Base-by-base conservation (phyloP, 2,113 vertebrate species). In the Geothlypis trichas region DNA sequence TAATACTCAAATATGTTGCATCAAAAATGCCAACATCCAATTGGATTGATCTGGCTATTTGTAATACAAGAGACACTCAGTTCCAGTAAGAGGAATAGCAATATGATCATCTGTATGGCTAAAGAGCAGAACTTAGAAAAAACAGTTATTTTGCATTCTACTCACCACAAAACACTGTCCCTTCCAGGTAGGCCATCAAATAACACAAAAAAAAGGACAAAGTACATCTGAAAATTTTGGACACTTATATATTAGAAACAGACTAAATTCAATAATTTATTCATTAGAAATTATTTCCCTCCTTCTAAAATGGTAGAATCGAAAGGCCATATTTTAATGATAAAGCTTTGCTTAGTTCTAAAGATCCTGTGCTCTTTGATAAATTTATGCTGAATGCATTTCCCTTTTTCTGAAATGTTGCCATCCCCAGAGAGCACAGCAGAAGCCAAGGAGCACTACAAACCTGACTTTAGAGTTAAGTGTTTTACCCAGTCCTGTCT, bases 281-380 rank as follows among this genome's bases (percentile, higher is more conserved):
- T 92, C 20, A 89, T 88, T 89, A 81, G 73, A 89, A 79, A 87
- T 81, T 24, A 84, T 90, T 92, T 90, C 61, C 44, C 83, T 39
- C 74, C 58, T 78, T 77, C 88, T 26, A 86, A 88, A 71, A 49
- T 13, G 31, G 27, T 80, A 75, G 73, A 90, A 72, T 75, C 0
- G 0, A 89, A 90, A 72, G 55, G 37, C 44, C 41, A 18, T 88
- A 65, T 90, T 96, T 96, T 87, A 69, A 59, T 74, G 81, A 93
- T 76, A 46, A 79, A 88, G 46, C 20, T 61, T 46, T 82, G 28
- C 54, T 93, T 62, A 18, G 3, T 77, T 85, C 39, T 92, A 26
- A 88, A 69, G 52, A 86, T 77, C 65, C 44, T 54, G 13, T 52
- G 65, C 31, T 82, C 31, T 92, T 88, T 65, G 76, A 74, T 42